Conservation (phyloP, 1,140 invertebrate genomes). For the Nasonia vitripennis region DNA sequence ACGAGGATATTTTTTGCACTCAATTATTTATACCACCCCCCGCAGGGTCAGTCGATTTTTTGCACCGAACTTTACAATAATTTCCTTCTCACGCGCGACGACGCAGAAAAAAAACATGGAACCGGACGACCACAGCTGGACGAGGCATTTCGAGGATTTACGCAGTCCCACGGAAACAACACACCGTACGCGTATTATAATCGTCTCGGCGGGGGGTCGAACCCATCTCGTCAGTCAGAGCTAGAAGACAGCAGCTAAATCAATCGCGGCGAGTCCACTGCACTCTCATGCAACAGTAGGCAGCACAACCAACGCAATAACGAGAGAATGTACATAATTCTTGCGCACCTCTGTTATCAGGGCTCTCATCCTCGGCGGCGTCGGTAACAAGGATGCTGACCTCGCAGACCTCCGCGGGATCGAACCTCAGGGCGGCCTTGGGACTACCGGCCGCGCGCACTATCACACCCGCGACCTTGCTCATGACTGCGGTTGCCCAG, state of each 20-base stretch:
- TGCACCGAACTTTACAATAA: not conserved
- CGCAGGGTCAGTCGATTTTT: not conserved
- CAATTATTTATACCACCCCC: conserved; percentile 49
- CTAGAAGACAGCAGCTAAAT: no score
- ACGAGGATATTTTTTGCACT: not conserved
- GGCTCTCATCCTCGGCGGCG: conserved; percentile 45
- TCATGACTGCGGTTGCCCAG: not conserved
- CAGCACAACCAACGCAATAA: no score
- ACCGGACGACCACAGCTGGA: conserved; percentile 23
- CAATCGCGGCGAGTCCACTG: no score
- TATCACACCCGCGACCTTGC: conserved; percentile 31
- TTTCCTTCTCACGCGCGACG: conserved; percentile 40
- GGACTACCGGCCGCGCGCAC: not conserved
- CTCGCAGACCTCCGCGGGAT: conserved; percentile 60
- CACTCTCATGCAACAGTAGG: no score
- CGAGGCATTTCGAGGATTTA: no score
- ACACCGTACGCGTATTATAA: no score
- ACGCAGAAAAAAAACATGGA: not conserved
- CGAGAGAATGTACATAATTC: not conserved
- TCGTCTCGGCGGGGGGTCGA: no score
- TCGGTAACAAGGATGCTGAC: conserved; percentile 61
- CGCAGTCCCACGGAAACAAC: no score
- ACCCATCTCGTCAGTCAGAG: no score
- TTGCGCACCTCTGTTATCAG: not conserved
- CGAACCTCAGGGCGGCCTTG: conserved; percentile 9